A percentile compares a stretch with the other conserved stretches of the same genome.
Conservation (phyloP, 2,113 vertebrate genomes). For the Chaetodon auriga region DNA sequence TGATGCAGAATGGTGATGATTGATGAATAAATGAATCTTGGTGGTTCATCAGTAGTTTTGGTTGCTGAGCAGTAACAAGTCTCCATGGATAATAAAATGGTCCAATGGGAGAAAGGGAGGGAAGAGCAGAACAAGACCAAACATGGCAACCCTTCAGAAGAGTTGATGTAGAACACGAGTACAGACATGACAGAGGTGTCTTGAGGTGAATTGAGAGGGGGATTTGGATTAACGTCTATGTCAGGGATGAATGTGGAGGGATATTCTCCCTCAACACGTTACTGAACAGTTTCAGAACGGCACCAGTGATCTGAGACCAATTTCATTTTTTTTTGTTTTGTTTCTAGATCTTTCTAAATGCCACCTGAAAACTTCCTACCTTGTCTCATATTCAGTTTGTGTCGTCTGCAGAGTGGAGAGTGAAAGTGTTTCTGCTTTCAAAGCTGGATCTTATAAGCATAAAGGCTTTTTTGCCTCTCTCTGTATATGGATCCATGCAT, state of each 20-base stretch:
- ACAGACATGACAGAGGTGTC: not conserved
- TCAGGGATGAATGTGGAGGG: too few species aligned
- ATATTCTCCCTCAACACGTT: too few species aligned
- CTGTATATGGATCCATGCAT: slow-evolving; percentile 31
- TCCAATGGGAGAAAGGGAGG: slow-evolving; percentile 6
- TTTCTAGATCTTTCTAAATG: not conserved
- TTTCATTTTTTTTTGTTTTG: not conserved
- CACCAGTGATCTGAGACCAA: not conserved
- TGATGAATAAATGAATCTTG: not conserved
- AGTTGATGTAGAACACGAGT: not conserved
- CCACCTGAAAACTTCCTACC: not conserved
- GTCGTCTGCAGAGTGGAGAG: slow-evolving; percentile 2
- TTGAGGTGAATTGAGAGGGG: not conserved
- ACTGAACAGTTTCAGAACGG: too few species aligned
- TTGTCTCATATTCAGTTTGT: slow-evolving; percentile 7
- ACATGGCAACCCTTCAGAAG: not conserved
- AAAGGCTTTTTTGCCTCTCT: not conserved
- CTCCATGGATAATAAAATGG: slow-evolving; percentile 7
- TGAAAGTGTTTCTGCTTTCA: slow-evolving; percentile 17
- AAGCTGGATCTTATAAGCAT: not conserved
- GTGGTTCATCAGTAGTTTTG: not conserved
- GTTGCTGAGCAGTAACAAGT: slow-evolving; percentile 25
- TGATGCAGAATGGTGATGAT: not conserved
- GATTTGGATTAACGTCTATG: not conserved
- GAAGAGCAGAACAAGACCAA: not conserved